These are phyloP conservation scores for Manacus vitellinus DNA, from an alignment of 2,113 vertebrate species.

Conservation along the genomic window DNA sequence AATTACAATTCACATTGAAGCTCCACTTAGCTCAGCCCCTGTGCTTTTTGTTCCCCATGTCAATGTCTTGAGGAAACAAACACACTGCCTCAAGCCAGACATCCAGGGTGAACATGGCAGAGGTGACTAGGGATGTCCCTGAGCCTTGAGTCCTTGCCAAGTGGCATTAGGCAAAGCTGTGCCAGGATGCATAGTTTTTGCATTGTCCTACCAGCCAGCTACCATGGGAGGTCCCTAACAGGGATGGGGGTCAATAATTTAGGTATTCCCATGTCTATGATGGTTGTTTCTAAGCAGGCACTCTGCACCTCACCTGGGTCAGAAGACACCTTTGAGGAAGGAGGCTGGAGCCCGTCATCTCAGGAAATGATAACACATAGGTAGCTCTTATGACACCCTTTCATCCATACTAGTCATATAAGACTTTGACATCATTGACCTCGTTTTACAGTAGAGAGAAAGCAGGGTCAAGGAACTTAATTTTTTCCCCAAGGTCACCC, in stretches of 20 bases:
- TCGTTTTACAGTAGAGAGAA: not conserved
- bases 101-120: not conserved
- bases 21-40: not conserved
- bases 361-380: not conserved
- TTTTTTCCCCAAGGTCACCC: not conserved
- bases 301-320: not conserved
- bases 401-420: not conserved
- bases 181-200: not conserved
- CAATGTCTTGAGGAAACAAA: fast-evolving
- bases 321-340: not conserved
- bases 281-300: not conserved
- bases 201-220: fast-evolving
- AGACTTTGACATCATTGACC: not conserved
- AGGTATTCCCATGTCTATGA: not conserved
- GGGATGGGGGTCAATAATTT: not conserved
- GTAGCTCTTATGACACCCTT: not conserved
- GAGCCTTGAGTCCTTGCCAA: not conserved
- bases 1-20: not conserved
- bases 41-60: fast-evolving
- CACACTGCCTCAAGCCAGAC: not conserved
- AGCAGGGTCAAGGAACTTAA: not conserved
- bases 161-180: not conserved
- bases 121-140: not conserved
- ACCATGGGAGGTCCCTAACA: not conserved
- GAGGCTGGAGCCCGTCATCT: not conserved